phyloP scores from a whole-genome alignment of 2,797 vertebrate species.

The Gila robusta region DNA sequence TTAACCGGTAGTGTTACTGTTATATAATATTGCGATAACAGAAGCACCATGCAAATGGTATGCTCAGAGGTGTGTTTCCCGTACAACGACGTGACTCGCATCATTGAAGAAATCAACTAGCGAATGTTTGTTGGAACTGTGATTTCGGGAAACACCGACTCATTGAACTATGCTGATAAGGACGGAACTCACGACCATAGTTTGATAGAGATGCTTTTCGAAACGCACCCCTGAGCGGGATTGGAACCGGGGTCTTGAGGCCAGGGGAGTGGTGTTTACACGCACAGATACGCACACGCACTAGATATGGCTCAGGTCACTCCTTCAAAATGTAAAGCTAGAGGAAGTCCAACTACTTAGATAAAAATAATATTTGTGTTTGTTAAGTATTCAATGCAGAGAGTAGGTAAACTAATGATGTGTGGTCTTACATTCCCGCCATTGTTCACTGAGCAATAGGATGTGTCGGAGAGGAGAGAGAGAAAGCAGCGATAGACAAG shows the following conservation, averaged over 20 bases:
- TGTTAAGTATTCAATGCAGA: constrained; percentile 3
- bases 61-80: not conserved
- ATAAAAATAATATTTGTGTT: constrained; percentile 1
- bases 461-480: not conserved
- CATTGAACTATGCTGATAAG: not conserved
- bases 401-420: constrained; percentile 14
- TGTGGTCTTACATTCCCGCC: not conserved
- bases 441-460: not conserved
- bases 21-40: no score
- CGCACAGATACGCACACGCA: no score
- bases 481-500: constrained; percentile 12
- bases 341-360: not conserved
- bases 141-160: not conserved
- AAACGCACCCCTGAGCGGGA: not conserved
- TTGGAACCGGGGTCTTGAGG: no score
- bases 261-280: not conserved
- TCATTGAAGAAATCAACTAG: no score
- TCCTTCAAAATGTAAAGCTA: not conserved
- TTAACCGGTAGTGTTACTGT: no score
- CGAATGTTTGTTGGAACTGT: no score
- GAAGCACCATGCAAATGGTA: not conserved
- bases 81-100: no score
- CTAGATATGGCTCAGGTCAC: not conserved
- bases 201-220: not conserved
- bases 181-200: no score